phyloP scores from a whole-genome alignment of 1,140 invertebrate genomes.

The Luehdorfia chinensis region DNA sequence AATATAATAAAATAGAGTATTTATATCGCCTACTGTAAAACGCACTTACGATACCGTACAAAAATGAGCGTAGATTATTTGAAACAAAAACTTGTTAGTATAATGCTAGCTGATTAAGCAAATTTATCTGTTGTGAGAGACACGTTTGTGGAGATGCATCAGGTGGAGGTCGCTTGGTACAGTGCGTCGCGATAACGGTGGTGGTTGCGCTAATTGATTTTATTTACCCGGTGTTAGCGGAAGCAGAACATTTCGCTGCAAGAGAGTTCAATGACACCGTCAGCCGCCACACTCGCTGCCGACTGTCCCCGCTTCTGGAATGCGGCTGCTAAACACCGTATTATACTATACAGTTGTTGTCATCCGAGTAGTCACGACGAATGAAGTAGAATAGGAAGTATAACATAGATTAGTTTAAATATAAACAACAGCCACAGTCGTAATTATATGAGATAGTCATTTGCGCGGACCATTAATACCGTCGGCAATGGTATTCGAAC shows the following conservation, averaged over 20 bases:
- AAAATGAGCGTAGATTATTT: no score
- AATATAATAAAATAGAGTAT: no score
- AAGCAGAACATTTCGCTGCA: slow-evolving; percentile 57
- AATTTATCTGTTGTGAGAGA: no score
- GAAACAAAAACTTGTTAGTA: no score
- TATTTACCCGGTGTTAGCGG: slow-evolving; percentile 55
- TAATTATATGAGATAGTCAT: no score
- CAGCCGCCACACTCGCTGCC: slow-evolving; percentile 36
- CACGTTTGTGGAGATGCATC: slow-evolving; percentile 3
- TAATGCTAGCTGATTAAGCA: no score
- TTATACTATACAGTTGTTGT: slow-evolving; percentile 31
- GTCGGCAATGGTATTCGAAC: no score
- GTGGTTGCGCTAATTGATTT: slow-evolving; percentile 51
- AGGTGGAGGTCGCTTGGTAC: neutral
- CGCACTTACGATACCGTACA: no score
- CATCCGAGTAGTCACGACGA: slow-evolving; percentile 4
- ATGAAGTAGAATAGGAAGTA: neutral
- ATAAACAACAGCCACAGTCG: neutral
- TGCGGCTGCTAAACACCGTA: slow-evolving; percentile 45
- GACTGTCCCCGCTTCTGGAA: slow-evolving; percentile 51
- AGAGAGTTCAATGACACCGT: slow-evolving; percentile 56
- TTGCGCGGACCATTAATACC: no score
- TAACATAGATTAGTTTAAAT: neutral
- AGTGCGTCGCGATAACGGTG: slow-evolving; percentile 32
- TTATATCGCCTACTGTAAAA: no score